Evolutionary conservation across 2,797 vertebrate genomes (phyloP).

Genomic region (Myripristis murdjan): DNA sequence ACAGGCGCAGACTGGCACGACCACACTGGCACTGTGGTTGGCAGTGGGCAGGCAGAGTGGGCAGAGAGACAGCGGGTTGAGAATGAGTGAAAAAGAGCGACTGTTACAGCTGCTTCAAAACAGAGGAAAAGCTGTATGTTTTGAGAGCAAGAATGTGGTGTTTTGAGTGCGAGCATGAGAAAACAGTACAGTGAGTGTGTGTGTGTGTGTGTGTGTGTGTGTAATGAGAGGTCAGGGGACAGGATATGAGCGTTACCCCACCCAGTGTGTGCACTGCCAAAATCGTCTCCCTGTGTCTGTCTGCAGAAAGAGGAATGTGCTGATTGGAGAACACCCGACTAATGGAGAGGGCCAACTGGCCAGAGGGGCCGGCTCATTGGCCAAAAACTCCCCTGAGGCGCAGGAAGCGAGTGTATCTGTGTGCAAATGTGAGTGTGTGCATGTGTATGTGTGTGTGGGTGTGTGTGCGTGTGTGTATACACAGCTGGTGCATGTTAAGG

Average conservation of each 20-base stretch:
- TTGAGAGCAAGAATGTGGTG: constrained; percentile 73
- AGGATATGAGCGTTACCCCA: constrained; percentile 88
- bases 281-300: constrained; percentile 78
- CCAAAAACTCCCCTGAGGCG: constrained; percentile 64
- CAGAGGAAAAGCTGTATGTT: constrained; percentile 67
- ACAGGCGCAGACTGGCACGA: constrained; percentile 78
- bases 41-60: constrained; percentile 35
- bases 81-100: constrained; percentile 31
- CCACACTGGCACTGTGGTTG: constrained; percentile 60
- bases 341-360: constrained; percentile 80
- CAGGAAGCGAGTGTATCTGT: constrained; percentile 50
- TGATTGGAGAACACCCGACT: constrained; percentile 79
- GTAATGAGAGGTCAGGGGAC: constrained; percentile 81
- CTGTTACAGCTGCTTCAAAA: constrained; percentile 73
- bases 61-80: constrained; percentile 50
- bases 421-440: constrained; percentile 19
- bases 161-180: constrained; percentile 60
- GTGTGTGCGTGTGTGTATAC: constrained; percentile 51
- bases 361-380: constrained; percentile 55
- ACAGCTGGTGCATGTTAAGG: constrained; percentile 79
- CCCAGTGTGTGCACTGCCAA: constrained; percentile 81
- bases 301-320: constrained; percentile 85
- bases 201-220: constrained; percentile 38
- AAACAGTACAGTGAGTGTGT: constrained; percentile 64
- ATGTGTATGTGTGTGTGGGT: constrained; percentile 36